Conservation (phyloP, 2,113 vertebrate genomes). For the Fulica atra region DNA sequence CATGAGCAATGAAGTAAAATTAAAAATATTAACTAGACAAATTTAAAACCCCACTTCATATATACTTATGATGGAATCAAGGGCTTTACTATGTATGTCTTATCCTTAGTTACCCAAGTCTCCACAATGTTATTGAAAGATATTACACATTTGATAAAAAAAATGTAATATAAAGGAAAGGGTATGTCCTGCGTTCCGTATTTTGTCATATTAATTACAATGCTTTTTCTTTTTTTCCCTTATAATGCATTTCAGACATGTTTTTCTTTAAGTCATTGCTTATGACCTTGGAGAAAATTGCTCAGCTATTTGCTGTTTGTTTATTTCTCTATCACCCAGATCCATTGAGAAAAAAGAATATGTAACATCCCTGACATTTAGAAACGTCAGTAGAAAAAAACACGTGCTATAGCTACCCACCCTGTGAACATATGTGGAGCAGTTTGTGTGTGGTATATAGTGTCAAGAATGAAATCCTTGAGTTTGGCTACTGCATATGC, state of each 20-base stretch:
- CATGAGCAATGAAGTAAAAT: not conserved
- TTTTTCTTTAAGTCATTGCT: not conserved
- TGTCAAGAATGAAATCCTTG: slow-evolving; percentile 29
- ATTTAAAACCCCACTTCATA: not conserved
- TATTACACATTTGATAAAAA: not conserved
- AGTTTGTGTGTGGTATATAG: slow-evolving; percentile 21
- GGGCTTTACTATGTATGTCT: not conserved
- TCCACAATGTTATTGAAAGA: not conserved
- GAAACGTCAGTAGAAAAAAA: not conserved
- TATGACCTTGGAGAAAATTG: slow-evolving; percentile 31
- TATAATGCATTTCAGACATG: not conserved
- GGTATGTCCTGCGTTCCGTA: not conserved
- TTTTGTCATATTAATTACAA: not conserved
- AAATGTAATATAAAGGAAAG: not conserved
- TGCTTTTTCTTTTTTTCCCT: not conserved
- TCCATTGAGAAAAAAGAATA: not conserved
- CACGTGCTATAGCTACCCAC: not conserved
- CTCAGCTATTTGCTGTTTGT: not conserved
- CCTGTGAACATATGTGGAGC: slow-evolving; percentile 42
- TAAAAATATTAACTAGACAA: not conserved
- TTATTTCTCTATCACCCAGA: not conserved
- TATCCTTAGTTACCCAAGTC: not conserved
- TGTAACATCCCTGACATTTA: not conserved
- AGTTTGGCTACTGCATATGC: slow-evolving; percentile 27
- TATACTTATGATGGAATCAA: not conserved